These are phyloP conservation scores for Pionites leucogaster DNA, from an alignment of 2,113 vertebrate genomes.

Conservation along the genomic window DNA sequence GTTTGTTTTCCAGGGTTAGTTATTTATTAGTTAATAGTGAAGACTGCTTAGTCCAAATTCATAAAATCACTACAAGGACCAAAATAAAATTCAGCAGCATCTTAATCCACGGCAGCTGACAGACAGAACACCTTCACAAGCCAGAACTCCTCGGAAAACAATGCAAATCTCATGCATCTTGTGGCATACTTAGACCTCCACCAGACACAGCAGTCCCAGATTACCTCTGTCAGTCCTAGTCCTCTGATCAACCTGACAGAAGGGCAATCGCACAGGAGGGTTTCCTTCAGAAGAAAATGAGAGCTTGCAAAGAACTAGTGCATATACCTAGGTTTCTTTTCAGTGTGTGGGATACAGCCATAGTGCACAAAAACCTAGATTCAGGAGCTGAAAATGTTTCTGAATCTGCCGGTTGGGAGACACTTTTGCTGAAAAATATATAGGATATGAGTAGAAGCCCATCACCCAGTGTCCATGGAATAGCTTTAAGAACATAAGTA, in stretches of 20 bases:
- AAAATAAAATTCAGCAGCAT: background rate
- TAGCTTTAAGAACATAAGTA: background rate
- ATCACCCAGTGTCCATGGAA: background rate
- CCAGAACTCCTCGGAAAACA: background rate
- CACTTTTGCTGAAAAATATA: background rate
- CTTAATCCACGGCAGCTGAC: background rate
- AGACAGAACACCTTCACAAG: background rate
- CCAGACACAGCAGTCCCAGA: background rate
- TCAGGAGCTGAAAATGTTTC: background rate
- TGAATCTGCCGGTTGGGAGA: background rate
- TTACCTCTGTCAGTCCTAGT: background rate
- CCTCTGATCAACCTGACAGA: background rate
- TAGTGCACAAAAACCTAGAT: background rate
- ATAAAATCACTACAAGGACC: background rate
- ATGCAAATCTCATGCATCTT: background rate
- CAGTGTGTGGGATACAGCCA: background rate
- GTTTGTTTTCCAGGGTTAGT: background rate
- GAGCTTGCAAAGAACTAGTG: background rate
- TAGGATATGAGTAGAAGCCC: background rate
- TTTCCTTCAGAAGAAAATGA: background rate
- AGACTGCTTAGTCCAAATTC: background rate
- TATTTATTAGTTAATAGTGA: background rate
- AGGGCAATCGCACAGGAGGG: rapidly evolving
- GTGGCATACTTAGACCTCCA: background rate
- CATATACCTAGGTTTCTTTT: background rate